Percentiles rank a stretch among this genome's conserved stretches.
These are phyloP conservation scores for Heliangelus exortis DNA, from an alignment of 2,797 vertebrate species.

Conservation along the genomic window DNA sequence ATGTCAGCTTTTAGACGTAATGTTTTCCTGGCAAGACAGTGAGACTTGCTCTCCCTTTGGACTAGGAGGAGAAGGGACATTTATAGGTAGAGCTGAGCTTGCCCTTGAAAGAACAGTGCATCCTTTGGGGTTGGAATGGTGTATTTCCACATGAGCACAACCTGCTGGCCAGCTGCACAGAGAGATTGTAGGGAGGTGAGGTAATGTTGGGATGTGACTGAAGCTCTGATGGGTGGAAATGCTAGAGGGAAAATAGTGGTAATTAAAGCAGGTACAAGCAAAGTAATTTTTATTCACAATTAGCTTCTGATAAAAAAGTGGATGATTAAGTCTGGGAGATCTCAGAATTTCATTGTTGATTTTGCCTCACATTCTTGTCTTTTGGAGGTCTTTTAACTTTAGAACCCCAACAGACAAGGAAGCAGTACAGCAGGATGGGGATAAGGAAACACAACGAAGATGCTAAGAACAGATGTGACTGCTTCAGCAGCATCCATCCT, in stretches of 20 bases:
- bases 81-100: slow-evolving; percentile 35
- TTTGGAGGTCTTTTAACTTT: neutral
- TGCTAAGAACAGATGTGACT: neutral
- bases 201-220: neutral
- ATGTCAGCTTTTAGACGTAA: slow-evolving; percentile 25
- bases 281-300: neutral
- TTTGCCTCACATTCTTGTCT: neutral
- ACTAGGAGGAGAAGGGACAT: neutral
- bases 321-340: neutral
- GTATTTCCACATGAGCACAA: neutral
- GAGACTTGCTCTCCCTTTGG: neutral
- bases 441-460: neutral
- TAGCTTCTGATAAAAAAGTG: neutral
- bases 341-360: neutral
- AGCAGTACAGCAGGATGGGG: neutral
- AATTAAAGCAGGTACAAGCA: neutral
- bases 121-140: neutral
- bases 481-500: neutral
- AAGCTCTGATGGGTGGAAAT: neutral
- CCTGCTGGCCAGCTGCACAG: neutral
- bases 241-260: neutral
- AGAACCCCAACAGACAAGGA: neutral
- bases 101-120: neutral
- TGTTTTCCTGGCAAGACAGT: slow-evolving; percentile 50
- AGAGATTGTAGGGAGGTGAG: neutral